These are phyloP conservation scores for Actias luna DNA, from an alignment of 2,888 invertebrate genomes.

Conservation along the genomic window DNA sequence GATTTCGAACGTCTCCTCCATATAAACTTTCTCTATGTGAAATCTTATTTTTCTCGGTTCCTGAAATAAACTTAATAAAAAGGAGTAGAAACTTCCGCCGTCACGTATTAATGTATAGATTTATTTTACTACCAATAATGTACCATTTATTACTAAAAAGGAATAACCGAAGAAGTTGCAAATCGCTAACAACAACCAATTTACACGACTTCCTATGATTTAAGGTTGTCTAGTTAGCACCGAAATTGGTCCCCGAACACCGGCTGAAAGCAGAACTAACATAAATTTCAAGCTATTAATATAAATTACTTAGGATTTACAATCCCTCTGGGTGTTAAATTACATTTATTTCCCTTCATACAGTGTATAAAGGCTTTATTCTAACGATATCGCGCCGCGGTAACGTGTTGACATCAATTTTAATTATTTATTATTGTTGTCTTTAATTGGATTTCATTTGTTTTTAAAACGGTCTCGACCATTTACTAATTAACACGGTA, in stretches of 20 bases:
- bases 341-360: slow-evolving; percentile 60
- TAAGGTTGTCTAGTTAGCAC: slow-evolving; percentile 55
- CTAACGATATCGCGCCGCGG: slow-evolving; percentile 43
- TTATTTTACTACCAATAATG: too few relatives aligned
- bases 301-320: slow-evolving; percentile 76
- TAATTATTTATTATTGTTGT: slow-evolving; percentile 56
- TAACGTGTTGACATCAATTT: slow-evolving; percentile 56
- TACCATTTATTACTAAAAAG: not conserved
- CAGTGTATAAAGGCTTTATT: slow-evolving; percentile 54
- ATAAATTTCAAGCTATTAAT: slow-evolving; percentile 72
- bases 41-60: too few relatives aligned
- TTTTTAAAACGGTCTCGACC: not conserved
- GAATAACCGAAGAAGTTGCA: not conserved
- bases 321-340: slow-evolving; percentile 68
- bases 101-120: too few relatives aligned
- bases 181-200: not conserved
- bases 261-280: slow-evolving; percentile 67
- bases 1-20: too few relatives aligned
- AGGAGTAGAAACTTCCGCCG: too few relatives aligned
- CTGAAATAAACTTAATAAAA: too few relatives aligned
- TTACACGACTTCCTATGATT: slow-evolving; percentile 44
- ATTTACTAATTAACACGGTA: not conserved
- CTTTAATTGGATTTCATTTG: slow-evolving; percentile 38
- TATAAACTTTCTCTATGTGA: too few relatives aligned
- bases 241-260: slow-evolving; percentile 65